Percentiles rank a stretch among this genome's conserved stretches.
Conservation (phyloP, 2,113 vertebrate genomes). For the Ctenomys sociabilis region DNA sequence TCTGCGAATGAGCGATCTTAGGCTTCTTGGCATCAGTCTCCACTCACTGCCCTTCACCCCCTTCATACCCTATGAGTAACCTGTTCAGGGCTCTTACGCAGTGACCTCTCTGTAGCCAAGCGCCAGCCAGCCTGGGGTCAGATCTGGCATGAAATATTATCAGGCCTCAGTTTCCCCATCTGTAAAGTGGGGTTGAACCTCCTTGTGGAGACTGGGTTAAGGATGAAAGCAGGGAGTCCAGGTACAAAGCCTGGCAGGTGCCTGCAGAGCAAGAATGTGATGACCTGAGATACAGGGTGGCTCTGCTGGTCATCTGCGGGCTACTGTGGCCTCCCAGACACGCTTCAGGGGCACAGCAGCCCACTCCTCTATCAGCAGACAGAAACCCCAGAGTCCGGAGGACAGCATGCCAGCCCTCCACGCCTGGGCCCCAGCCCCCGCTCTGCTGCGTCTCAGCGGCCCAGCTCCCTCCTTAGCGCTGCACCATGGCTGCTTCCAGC, state of each 20-base stretch:
- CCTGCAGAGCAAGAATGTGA: background rate
- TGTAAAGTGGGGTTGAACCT: background rate
- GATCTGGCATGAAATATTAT: background rate
- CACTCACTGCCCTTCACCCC: background rate
- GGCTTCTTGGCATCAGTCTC: background rate
- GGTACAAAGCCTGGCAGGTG: background rate
- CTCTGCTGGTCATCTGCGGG: background rate
- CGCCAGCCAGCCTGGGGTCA: background rate
- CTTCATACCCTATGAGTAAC: background rate
- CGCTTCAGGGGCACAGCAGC: background rate
- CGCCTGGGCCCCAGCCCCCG: rapidly evolving
- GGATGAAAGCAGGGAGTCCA: background rate
- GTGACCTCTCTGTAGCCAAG: background rate
- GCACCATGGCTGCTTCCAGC: rapidly evolving
- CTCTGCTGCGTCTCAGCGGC: background rate
- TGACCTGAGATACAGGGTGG: too few relatives aligned
- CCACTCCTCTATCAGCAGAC: background rate
- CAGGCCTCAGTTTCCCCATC: background rate
- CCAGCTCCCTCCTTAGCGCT: too few relatives aligned
- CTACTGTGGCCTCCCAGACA: rapidly evolving
- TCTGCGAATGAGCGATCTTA: background rate
- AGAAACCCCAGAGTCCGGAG: background rate
- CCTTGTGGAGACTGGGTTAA: background rate
- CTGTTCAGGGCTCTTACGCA: background rate
- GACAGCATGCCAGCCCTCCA: rapidly evolving